Conservation (phyloP, 2,797 vertebrate genomes). For the Sandelia bainsii region DNA sequence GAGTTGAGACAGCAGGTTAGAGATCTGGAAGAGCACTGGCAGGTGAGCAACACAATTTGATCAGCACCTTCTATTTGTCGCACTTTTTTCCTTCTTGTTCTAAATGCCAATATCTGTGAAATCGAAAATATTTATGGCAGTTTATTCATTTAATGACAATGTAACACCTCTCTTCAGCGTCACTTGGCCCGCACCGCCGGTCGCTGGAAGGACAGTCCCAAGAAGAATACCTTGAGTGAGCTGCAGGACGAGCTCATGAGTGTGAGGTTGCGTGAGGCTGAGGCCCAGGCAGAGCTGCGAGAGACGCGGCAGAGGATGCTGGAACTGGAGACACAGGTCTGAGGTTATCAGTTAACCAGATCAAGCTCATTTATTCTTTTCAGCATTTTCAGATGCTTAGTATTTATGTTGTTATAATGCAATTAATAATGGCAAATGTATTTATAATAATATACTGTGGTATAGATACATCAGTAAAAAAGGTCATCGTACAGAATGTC, state of each 20-base stretch:
- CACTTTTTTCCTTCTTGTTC: neutral
- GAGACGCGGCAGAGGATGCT: slow-evolving; percentile 95
- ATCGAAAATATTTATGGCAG: neutral
- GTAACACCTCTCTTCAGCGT: slow-evolving; percentile 76
- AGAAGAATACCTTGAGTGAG: slow-evolving; percentile 91
- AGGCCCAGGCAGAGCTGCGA: slow-evolving; percentile 93
- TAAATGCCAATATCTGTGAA: fast-evolving
- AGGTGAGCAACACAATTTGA: slow-evolving; percentile 83
- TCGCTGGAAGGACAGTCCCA: slow-evolving; percentile 95
- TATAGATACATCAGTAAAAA: neutral
- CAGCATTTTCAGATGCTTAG: neutral
- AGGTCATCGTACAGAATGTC: neutral
- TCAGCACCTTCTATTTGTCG: neutral
- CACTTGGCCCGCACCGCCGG: slow-evolving; percentile 92
- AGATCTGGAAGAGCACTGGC: slow-evolving; percentile 98
- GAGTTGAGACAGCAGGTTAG: slow-evolving; percentile 94
- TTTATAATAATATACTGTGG: no score
- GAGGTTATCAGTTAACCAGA: slow-evolving; percentile 3
- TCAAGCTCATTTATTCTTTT: neutral
- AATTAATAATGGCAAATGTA: neutral
- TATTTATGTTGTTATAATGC: neutral
- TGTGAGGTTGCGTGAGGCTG: slow-evolving; percentile 93
- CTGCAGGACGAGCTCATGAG: slow-evolving; percentile 98
- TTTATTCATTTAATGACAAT: neutral
- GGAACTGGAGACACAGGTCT: slow-evolving; percentile 97